These are phyloP conservation scores for Trematomus loennbergii DNA, from an alignment of 2,113 vertebrate genomes.

Conservation along the genomic window DNA sequence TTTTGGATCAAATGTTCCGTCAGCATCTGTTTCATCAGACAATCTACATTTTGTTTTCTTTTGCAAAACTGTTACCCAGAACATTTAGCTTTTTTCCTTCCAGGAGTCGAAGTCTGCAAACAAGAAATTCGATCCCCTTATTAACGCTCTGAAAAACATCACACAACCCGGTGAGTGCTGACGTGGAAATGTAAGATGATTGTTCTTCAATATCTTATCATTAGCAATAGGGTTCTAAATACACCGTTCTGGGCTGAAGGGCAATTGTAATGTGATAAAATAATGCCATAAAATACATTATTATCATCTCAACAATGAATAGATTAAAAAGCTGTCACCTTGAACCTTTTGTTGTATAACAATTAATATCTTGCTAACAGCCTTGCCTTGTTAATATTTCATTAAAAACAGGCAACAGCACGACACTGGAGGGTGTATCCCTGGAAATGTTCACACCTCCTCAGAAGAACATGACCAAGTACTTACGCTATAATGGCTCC, in stretches of 20 bases:
- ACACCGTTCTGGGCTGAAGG: constrained; percentile 25
- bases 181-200: not conserved
- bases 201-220: constrained; percentile 10
- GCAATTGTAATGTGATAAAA: constrained; percentile 21
- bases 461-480: constrained; percentile 17
- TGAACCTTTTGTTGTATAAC: not conserved
- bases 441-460: constrained; percentile 82
- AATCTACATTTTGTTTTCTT: not conserved
- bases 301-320: not conserved
- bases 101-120: constrained; percentile 74
- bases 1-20: too few species aligned
- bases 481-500: constrained; percentile 87
- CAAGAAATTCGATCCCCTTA: constrained; percentile 70
- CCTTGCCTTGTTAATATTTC: constrained; percentile 33
- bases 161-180: constrained; percentile 58
- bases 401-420: constrained; percentile 52
- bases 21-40: not conserved
- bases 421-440: constrained; percentile 39
- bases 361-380: not conserved
- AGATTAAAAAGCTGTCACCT: not conserved
- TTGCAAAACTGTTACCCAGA: not conserved
- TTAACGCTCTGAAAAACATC: constrained; percentile 66
- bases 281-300: constrained; percentile 1
- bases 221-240: not conserved
- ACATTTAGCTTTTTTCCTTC: constrained; percentile 22